A percentile compares a stretch with the other conserved stretches of the same genome.
phyloP scores from a whole-genome alignment of 2,113 vertebrate species.

The Sphyrna mokarran region DNA sequence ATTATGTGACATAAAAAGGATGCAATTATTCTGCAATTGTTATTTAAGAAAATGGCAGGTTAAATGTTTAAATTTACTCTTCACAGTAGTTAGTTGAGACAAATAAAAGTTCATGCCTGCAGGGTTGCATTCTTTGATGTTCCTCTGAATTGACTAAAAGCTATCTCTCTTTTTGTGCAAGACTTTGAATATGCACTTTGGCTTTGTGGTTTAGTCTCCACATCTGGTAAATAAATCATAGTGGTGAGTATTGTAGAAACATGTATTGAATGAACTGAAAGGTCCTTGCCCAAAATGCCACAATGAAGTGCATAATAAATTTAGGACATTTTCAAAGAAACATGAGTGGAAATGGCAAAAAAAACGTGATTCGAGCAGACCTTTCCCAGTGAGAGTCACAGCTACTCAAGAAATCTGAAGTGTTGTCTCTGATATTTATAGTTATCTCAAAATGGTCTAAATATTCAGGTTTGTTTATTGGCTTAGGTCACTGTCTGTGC shows the following conservation, averaged over 20 bases:
- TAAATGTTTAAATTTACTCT: background rate
- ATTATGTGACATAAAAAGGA: background rate
- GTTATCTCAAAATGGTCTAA: too few species aligned
- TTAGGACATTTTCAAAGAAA: background rate
- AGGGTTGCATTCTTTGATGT: background rate
- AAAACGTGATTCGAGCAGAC: background rate
- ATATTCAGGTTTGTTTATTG: background rate
- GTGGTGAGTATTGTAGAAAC: background rate
- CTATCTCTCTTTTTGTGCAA: background rate
- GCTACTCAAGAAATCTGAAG: background rate
- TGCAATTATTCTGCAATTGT: background rate
- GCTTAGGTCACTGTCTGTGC: too few species aligned
- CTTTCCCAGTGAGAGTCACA: background rate
- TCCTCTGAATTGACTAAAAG: background rate
- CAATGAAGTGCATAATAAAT: slow-evolving; percentile 11
- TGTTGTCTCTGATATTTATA: background rate
- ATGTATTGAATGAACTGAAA: slow-evolving; percentile 2
- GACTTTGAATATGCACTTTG: background rate
- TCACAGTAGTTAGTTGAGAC: background rate
- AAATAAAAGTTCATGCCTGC: background rate
- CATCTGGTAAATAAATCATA: slow-evolving; percentile 17
- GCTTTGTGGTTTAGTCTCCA: background rate
- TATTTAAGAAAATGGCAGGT: background rate
- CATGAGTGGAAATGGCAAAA: background rate
- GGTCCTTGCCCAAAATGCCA: background rate